Evolutionary conservation across 2,888 invertebrate species (phyloP).

Genomic region (Tetrapedia diversipes): DNA sequence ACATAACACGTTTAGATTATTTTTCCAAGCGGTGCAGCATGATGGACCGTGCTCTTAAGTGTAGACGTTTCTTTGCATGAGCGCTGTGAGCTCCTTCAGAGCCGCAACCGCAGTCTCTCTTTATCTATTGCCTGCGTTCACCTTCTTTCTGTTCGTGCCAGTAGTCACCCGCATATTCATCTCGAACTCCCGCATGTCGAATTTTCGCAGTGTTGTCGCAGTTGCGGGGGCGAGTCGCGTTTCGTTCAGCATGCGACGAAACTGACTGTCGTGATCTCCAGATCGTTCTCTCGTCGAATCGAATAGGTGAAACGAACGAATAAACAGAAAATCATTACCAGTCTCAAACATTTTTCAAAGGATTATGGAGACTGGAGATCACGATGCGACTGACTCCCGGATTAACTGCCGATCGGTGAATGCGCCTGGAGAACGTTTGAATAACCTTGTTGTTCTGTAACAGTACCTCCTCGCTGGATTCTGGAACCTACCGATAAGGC

Average conservation of each 20-base stretch:
- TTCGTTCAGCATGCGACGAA: slow-evolving; percentile 59
- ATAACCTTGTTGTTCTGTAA: slow-evolving; percentile 80
- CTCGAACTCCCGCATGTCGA: slow-evolving; percentile 64
- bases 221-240: slow-evolving; percentile 66
- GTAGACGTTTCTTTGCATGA: slow-evolving; percentile 59
- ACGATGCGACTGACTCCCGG: slow-evolving; percentile 63
- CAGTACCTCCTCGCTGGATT: slow-evolving; percentile 98
- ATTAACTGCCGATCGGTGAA: slow-evolving; percentile 62
- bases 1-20: slow-evolving; percentile 41
- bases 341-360: neutral
- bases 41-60: slow-evolving; percentile 65
- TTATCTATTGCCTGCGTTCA: slow-evolving; percentile 67
- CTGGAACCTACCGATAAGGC: slow-evolving; percentile 97
- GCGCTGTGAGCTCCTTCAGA: slow-evolving; percentile 56
- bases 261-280: slow-evolving; percentile 37
- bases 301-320: no score
- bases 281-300: slow-evolving; percentile 7
- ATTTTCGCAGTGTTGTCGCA: slow-evolving; percentile 53
- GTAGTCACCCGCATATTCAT: slow-evolving; percentile 69
- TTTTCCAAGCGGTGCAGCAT: slow-evolving; percentile 65
- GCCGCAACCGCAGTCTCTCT: slow-evolving; percentile 47
- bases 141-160: slow-evolving; percentile 58
- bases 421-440: slow-evolving; percentile 28
- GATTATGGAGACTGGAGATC: slow-evolving; percentile 26
- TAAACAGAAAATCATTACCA: neutral